These are phyloP conservation scores for Limnephilus rhombicus DNA, from an alignment of 2,888 invertebrate species.

Conservation along the genomic window DNA sequence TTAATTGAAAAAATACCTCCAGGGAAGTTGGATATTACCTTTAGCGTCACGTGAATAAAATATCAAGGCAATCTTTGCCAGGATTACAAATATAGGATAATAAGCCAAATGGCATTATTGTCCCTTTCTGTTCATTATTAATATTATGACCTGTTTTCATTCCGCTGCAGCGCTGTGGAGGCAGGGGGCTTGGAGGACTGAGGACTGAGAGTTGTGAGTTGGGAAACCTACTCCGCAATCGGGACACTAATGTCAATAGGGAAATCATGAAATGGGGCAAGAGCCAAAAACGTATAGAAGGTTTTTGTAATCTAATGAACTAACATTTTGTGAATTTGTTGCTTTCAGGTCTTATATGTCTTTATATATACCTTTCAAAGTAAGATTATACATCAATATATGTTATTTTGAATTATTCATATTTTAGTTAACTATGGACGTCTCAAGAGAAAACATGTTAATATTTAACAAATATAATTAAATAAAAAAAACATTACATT, in stretches of 20 bases:
- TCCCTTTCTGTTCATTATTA: neutral
- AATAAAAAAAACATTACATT: no score
- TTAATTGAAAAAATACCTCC: conserved; percentile 43
- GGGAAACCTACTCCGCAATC: neutral
- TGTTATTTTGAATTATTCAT: no score
- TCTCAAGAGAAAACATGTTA: no score
- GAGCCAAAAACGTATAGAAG: neutral
- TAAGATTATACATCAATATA: no score
- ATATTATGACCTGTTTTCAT: neutral
- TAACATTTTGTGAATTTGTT: no score
- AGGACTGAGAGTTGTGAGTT: neutral
- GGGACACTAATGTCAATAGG: neutral
- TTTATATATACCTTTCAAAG: no score
- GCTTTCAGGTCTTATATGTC: no score
- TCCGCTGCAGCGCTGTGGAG: neutral
- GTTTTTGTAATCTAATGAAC: no score
- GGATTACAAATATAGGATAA: neutral
- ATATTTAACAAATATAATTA: no score
- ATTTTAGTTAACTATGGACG: no score
- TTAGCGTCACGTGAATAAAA: conserved; percentile 26
- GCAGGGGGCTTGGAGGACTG: neutral
- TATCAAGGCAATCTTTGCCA: conserved; percentile 5
- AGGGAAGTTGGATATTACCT: neutral
- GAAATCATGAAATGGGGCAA: neutral
- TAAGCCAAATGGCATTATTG: conserved; percentile 1